Percentiles rank a stretch among this genome's conserved stretches.
Conservation (phyloP, 1,140 invertebrate genomes). For the Drosophila santomea region DNA sequence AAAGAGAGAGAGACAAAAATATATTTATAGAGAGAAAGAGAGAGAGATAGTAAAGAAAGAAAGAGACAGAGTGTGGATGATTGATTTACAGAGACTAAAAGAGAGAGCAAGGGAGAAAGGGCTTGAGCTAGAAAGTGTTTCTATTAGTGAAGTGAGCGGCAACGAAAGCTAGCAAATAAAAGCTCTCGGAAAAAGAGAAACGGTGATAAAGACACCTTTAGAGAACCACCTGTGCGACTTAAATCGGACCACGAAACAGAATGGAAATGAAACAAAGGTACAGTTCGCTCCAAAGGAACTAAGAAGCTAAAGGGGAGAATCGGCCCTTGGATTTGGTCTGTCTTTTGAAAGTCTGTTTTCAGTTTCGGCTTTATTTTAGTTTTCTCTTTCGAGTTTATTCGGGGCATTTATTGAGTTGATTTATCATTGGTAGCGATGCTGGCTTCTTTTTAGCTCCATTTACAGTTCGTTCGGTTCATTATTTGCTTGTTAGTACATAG, state of each 20-base stretch:
- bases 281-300: conserved; percentile 17
- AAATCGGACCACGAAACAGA: conserved; percentile 33
- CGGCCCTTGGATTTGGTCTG: conserved; percentile 15
- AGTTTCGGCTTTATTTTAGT: conserved; percentile 30
- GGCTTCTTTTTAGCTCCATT: conserved; percentile 33
- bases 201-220: background rate
- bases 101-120: conserved; percentile 29
- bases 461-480: conserved; percentile 37
- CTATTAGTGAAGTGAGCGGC: conserved; percentile 52
- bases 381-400: conserved; percentile 45
- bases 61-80: conserved; percentile 37
- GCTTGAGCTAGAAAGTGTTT: conserved; percentile 34
- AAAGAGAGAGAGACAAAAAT: conserved; percentile 48
- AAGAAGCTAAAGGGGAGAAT: conserved; percentile 1
- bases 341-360: conserved; percentile 8
- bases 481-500: conserved; percentile 18
- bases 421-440: conserved; percentile 21
- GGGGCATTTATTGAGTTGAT: conserved; percentile 36
- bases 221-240: conserved; percentile 8
- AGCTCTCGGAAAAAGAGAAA: conserved; percentile 14
- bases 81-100: conserved; percentile 28
- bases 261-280: conserved; percentile 35
- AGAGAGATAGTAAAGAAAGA: conserved; percentile 63
- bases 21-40: conserved; percentile 51
- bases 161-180: conserved; percentile 32